Conservation (phyloP, 2,888 invertebrate species). For the Zaprionus obscuricornis region DNA sequence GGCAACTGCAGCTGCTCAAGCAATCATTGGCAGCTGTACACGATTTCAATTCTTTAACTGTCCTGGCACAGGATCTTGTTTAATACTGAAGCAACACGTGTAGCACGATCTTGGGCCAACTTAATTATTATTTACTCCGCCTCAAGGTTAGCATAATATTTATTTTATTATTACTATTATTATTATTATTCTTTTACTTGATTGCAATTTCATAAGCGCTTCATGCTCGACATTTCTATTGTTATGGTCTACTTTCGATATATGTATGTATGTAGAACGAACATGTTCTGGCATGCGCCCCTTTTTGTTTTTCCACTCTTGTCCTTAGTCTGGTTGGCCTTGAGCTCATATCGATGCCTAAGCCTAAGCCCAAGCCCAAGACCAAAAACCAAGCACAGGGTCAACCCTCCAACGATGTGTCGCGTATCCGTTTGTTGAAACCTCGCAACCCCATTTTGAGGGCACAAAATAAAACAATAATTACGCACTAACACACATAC, state of each 20-base stretch:
- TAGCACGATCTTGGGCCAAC: slow-evolving; percentile 13
- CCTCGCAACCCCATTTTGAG: slow-evolving; percentile 59
- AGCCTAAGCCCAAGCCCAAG: slow-evolving; percentile 26
- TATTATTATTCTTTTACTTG: slow-evolving; percentile 64
- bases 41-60: slow-evolving; percentile 35
- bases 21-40: slow-evolving; percentile 56
- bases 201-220: slow-evolving; percentile 70
- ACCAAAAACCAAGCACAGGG: slow-evolving; percentile 20
- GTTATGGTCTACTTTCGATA: slow-evolving; percentile 54
- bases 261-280: slow-evolving; percentile 2
- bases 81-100: slow-evolving; percentile 66
- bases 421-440: slow-evolving; percentile 35
- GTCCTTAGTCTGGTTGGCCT: slow-evolving; percentile 52
- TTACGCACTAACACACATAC: slow-evolving; percentile 48
- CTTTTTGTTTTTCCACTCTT: slow-evolving; percentile 26
- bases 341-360: slow-evolving; percentile 37
- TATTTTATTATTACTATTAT: too few species aligned
- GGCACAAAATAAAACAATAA: slow-evolving; percentile 55
- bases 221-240: slow-evolving; percentile 15
- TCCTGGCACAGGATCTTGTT: slow-evolving; percentile 17
- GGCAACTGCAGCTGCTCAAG: slow-evolving; percentile 53
- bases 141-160: slow-evolving; percentile 63
- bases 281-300: slow-evolving; percentile 61
- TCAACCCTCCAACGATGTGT: slow-evolving; percentile 48
- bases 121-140: slow-evolving; percentile 74